Evolutionary conservation across 2,113 vertebrate genomes (phyloP).

Genomic region (Trachemys scripta): DNA sequence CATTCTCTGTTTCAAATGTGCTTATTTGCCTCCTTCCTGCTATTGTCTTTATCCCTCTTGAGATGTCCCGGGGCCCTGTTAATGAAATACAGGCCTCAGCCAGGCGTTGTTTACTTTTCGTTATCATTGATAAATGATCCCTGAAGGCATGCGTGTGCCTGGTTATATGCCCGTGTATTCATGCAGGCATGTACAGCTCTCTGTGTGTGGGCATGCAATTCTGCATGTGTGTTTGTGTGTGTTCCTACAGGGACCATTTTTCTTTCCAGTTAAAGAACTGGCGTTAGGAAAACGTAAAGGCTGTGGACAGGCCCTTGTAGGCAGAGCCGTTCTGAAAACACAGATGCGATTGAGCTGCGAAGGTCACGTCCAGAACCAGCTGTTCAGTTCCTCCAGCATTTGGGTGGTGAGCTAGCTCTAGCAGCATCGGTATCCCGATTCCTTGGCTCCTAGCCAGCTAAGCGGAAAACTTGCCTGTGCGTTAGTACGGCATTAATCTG

Average conservation of each 20-base stretch:
- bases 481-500: not conserved
- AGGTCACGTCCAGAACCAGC: not conserved
- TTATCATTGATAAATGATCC: not conserved
- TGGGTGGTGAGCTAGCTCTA: not conserved
- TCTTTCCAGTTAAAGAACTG: not conserved
- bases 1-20: not conserved
- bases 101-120: not conserved
- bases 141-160: not conserved
- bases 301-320: not conserved
- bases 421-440: not conserved
- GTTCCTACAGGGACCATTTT: too few species aligned
- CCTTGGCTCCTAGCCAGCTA: not conserved
- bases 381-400: not conserved
- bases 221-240: too few species aligned
- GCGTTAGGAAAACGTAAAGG: not conserved
- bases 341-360: not conserved
- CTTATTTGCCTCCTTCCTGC: conserved; percentile 15
- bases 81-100: not conserved
- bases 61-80: not conserved
- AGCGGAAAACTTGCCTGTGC: not conserved
- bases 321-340: not conserved
- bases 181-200: not conserved
- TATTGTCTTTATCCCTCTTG: not conserved
- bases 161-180: not conserved
- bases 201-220: too few species aligned